Conservation (phyloP, 2,113 vertebrate species). For the Rhinolophus ferrumequinum region DNA sequence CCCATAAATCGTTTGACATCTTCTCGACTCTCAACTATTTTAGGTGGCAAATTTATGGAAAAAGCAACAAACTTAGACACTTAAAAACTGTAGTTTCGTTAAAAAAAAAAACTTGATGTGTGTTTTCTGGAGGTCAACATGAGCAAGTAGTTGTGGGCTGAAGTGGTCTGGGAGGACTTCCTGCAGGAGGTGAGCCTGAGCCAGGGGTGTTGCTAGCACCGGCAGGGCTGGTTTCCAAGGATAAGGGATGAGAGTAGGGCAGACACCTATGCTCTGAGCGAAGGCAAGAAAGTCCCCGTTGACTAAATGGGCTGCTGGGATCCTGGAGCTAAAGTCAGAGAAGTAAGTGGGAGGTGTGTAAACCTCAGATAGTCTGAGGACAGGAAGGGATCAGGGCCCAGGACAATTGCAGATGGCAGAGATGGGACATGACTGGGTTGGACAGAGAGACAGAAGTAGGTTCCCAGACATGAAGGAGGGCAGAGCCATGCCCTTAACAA, state of each 20-base stretch:
- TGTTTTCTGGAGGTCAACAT: not conserved
- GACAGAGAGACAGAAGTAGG: not conserved
- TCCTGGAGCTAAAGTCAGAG: not conserved
- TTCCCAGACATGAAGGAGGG: not conserved
- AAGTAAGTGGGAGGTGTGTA: not conserved
- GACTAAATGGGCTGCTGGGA: not conserved
- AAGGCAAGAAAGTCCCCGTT: not conserved
- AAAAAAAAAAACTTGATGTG: not conserved
- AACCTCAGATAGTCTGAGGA: not conserved
- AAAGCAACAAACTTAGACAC: not conserved
- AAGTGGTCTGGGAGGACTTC: not conserved
- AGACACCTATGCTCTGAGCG: not conserved
- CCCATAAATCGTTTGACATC: not conserved
- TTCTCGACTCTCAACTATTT: not conserved
- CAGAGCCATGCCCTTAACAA: not conserved
- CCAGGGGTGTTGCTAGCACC: not conserved
- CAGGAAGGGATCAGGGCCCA: not conserved
- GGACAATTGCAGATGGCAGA: not conserved
- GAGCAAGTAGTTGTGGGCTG: not conserved
- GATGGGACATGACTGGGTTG: not conserved
- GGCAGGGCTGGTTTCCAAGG: not conserved
- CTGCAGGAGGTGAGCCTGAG: not conserved
- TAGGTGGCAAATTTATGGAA: not conserved
- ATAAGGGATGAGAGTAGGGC: not conserved
- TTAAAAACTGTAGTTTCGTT: not conserved